Evolutionary conservation across 2,888 invertebrate species (phyloP), one percentile per base, ranked within the genome.

Genomic region (Nipponacmea schrenckii): DNA sequence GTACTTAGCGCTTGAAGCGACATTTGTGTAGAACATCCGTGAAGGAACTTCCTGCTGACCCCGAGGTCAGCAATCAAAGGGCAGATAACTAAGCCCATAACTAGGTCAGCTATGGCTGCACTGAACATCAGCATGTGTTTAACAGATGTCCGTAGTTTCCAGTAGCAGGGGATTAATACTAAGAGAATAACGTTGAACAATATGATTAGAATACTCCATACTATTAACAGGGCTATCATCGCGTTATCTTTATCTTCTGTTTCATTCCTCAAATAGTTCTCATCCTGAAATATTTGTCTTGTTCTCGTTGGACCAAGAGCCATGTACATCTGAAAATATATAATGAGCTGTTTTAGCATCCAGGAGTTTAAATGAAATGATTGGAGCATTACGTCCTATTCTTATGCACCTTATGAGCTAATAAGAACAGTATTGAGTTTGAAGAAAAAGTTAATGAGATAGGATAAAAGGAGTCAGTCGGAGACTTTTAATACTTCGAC

Each of bases 1-100:
- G 73, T 75, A 5, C 73, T 72, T 39, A 78, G 71, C 46, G 77
- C 50, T 44, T 72, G 63, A 62, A 74, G 68, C 17, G 75, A 72
- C 46, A 72, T 64, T 10, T 65, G 27, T 3, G 44, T 8, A 44
- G 72, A 72, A 0, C 67, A 50, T 48, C 50, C 46, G 44, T 56
- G 31, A 69, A 71, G 69, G 24, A 20, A 27, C 15, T 68, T 69
- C 10, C 63, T 44, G 46, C 62, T 27, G 45, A 65, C 63, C 15
- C 66, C 69, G 48, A 71, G 67, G 71, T 64, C 44, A 46, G 74
- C 72, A 46, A 72, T 70, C 50, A 74, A 27, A 5, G 74, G 72
- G 20, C 69, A 68, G 64, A 70, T 70, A 27, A 72, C 27, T 31
- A 56, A 48, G 1, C 66, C 65, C 24, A 74, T 20, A 17, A 74